A percentile compares a stretch with the other conserved stretches of the same genome.
Evolutionary conservation across 2,797 vertebrate genomes (phyloP).

Genomic region (Argentina silus): DNA sequence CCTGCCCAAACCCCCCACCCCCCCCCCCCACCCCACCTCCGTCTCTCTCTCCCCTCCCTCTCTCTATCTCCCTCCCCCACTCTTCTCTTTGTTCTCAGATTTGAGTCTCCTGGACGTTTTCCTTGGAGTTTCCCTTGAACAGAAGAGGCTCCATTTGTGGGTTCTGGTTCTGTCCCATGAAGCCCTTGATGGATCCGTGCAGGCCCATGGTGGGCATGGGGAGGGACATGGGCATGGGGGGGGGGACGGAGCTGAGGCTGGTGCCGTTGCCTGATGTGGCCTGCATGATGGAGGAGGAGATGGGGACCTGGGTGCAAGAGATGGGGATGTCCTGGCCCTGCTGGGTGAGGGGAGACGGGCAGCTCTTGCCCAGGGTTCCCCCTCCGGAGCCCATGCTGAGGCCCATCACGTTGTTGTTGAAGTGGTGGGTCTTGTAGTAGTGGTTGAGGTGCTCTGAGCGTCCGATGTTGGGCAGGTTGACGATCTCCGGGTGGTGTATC

Average conservation of each 20-base stretch:
- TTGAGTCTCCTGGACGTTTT: constrained; percentile 96
- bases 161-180: constrained; percentile 82
- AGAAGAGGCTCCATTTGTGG: constrained; percentile 90
- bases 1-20: constrained; percentile 18
- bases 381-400: constrained; percentile 70
- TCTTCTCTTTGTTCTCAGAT: constrained; percentile 73
- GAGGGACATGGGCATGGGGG: constrained; percentile 80
- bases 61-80: constrained; percentile 22
- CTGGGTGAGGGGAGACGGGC: constrained; percentile 77
- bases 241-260: constrained; percentile 72
- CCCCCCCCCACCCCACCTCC: constrained; percentile 4
- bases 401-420: constrained; percentile 85
- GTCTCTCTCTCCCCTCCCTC: constrained; percentile 32
- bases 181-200: constrained; percentile 82
- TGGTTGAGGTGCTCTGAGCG: constrained; percentile 89
- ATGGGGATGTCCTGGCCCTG: constrained; percentile 73
- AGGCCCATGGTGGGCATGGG: constrained; percentile 81
- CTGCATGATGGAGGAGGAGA: constrained; percentile 74
- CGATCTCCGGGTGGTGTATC: constrained; percentile 81
- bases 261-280: constrained; percentile 72
- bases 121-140: constrained; percentile 94
- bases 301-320: constrained; percentile 77
- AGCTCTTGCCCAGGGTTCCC: constrained; percentile 71
- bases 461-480: constrained; percentile 88
- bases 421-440: constrained; percentile 92